Evolutionary conservation across 2,113 vertebrate species (phyloP).

Genomic region (Prolemur simus): DNA sequence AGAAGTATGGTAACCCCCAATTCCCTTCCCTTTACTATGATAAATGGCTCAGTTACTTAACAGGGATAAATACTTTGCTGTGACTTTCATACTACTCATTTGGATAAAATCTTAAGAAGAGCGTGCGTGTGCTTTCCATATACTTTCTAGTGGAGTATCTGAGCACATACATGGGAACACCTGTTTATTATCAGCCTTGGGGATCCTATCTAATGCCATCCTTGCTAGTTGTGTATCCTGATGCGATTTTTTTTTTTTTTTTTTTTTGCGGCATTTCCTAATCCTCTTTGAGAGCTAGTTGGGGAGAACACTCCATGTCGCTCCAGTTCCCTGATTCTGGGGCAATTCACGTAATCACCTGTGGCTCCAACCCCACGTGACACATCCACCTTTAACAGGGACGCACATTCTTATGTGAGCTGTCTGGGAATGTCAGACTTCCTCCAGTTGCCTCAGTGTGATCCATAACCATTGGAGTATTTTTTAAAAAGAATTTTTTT

Average conservation of each 20-base stretch:
- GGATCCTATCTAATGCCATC: background rate
- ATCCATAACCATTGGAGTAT: background rate
- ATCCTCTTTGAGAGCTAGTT: background rate
- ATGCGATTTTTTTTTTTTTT: background rate
- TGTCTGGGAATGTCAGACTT: background rate
- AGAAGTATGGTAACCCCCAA: conserved; percentile 79
- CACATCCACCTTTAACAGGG: too few relatives aligned
- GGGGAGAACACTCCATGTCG: background rate
- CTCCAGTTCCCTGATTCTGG: background rate
- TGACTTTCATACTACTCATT: conserved; percentile 68
- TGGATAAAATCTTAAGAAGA: conserved; percentile 57
- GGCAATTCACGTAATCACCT: background rate
- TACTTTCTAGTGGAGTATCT: background rate
- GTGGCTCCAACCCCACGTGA: background rate
- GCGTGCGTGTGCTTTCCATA: background rate
- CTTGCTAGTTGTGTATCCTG: too few relatives aligned
- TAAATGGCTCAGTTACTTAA: conserved; percentile 75
- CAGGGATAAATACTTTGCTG: conserved; percentile 58
- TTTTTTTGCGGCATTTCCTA: background rate
- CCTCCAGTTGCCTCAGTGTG: background rate
- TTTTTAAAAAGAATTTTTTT: background rate
- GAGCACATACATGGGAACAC: background rate
- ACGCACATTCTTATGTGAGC: background rate
- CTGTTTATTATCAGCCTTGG: background rate
- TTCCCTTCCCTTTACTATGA: conserved; percentile 80